Percentiles rank a stretch among this genome's conserved stretches.
phyloP scores from a whole-genome alignment of 2,113 vertebrate species.

The Euleptes europaea region DNA sequence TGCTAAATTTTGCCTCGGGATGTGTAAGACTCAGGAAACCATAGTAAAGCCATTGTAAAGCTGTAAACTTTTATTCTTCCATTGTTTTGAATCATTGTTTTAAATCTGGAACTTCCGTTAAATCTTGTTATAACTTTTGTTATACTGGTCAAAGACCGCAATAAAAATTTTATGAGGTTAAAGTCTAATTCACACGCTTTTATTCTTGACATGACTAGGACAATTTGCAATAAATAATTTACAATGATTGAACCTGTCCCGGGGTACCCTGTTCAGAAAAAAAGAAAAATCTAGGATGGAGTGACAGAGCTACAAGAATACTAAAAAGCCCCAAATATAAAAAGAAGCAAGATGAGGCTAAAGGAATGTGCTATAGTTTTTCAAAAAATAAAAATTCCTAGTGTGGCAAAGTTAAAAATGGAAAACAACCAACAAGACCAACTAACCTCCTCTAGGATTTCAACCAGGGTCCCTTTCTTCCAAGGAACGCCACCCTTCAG shows the following conservation, averaged over 20 bases:
- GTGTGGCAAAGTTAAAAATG: neutral
- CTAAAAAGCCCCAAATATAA: neutral
- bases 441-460: constrained; percentile 80
- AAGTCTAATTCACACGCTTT: neutral
- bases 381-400: neutral
- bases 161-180: no score
- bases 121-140: no score
- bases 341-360: no score
- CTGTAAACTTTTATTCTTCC: no score
- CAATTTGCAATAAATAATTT: neutral
- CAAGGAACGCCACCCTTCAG: constrained; percentile 79
- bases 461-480: constrained; percentile 74
- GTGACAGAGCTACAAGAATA: neutral
- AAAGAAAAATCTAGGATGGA: no score
- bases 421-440: neutral
- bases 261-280: neutral
- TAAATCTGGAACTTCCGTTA: no score
- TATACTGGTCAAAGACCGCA: no score
- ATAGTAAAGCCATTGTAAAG: no score
- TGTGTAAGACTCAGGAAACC: no score
- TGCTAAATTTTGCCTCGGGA: no score
- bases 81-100: no score
- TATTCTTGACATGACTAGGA: no score
- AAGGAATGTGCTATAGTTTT: neutral
- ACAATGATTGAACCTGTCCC: neutral